Percentiles rank a stretch among this genome's conserved stretches.
These are phyloP conservation scores for Saccostrea glomerata DNA, from an alignment of 1,140 invertebrate species.

Conservation along the genomic window DNA sequence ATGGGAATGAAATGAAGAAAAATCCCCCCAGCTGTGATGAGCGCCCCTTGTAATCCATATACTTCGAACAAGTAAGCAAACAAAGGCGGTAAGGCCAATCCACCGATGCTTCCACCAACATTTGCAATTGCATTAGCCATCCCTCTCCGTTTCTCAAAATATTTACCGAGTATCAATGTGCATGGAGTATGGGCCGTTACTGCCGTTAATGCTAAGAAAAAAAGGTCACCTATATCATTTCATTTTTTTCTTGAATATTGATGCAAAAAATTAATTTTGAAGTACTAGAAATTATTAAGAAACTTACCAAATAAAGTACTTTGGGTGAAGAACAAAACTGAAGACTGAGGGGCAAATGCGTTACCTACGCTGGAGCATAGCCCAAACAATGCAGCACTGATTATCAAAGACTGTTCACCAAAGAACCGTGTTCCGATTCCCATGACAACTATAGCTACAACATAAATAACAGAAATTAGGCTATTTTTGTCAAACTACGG, in stretches of 20 bases:
- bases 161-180: slow-evolving; percentile 97
- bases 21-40: slow-evolving; percentile 80
- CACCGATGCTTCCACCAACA: slow-evolving; percentile 93
- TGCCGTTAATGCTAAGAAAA: neutral
- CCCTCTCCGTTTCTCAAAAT: slow-evolving; percentile 97
- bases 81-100: slow-evolving; percentile 86
- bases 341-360: slow-evolving; percentile 87
- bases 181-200: slow-evolving; percentile 83
- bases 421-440: neutral
- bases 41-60: slow-evolving; percentile 85
- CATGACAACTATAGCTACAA: neutral
- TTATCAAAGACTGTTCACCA: neutral
- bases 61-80: slow-evolving; percentile 83
- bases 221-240: neutral
- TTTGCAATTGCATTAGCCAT: slow-evolving; percentile 97
- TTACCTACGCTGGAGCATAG: slow-evolving; percentile 77
- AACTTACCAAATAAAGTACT: slow-evolving; percentile 91
- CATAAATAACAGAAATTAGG: neutral
- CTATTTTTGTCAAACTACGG: too few relatives aligned
- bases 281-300: neutral
- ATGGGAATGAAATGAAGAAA: slow-evolving; percentile 38
- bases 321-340: slow-evolving; percentile 94
- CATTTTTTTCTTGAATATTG: too few relatives aligned
- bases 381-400: neutral
- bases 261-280: too few relatives aligned